Conservation (phyloP, 2,113 vertebrate genomes). For the Chascanopsetta lugubris region DNA sequence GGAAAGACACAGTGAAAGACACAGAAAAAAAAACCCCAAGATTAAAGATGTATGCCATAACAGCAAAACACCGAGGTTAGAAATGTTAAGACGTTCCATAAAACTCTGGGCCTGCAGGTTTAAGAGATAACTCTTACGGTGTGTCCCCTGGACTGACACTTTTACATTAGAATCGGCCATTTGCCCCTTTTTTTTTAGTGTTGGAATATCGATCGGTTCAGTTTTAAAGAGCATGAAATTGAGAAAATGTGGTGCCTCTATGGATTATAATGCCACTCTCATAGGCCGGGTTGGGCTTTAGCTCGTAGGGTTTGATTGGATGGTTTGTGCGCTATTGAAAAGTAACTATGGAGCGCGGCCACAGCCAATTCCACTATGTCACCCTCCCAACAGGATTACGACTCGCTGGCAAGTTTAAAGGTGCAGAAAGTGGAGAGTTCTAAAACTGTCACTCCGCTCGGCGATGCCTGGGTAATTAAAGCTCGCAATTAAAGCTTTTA, state of each 20-base stretch:
- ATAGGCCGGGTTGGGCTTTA: slow-evolving; percentile 39
- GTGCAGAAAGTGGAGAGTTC: slow-evolving; percentile 63
- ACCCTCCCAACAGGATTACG: slow-evolving; percentile 64
- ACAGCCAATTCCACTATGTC: slow-evolving; percentile 60
- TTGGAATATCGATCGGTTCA: slow-evolving; percentile 9
- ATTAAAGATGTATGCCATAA: neutral
- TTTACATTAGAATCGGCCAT: slow-evolving; percentile 11
- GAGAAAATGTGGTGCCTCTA: slow-evolving; percentile 11
- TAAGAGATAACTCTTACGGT: neutral
- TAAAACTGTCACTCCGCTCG: slow-evolving; percentile 66
- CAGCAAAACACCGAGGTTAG: neutral
- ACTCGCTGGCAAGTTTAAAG: slow-evolving; percentile 63
- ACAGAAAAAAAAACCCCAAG: too few species aligned
- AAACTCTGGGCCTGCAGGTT: neutral
- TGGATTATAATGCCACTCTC: slow-evolving; percentile 18
- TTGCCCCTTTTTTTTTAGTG: slow-evolving; percentile 5
- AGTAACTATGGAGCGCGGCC: slow-evolving; percentile 41
- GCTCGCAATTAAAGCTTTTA: slow-evolving; percentile 75
- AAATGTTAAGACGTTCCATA: neutral
- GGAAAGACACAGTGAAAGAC: too few species aligned
- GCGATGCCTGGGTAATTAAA: slow-evolving; percentile 70
- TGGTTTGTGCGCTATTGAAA: slow-evolving; percentile 60
- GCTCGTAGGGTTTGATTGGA: slow-evolving; percentile 59
- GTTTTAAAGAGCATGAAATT: slow-evolving; percentile 20
- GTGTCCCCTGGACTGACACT: neutral